Conservation (phyloP, 2,888 invertebrate genomes). For the Fragum fragum region DNA sequence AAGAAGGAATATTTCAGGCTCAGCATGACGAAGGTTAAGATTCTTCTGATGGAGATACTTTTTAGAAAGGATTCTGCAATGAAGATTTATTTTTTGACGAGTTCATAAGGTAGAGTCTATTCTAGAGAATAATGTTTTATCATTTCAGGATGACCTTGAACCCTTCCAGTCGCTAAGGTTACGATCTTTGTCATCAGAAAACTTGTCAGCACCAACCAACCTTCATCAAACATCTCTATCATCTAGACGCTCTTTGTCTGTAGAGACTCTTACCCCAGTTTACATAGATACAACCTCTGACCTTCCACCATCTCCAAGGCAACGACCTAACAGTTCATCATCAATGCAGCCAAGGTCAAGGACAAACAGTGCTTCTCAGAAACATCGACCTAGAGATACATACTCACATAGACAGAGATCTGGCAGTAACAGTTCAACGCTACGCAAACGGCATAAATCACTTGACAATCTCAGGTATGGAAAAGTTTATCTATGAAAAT, state of each 20-base stretch:
- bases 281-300: constrained; percentile 61
- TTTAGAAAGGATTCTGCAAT: too few relatives aligned
- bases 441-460: constrained; percentile 49
- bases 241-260: constrained; percentile 54
- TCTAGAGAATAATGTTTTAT: too few relatives aligned
- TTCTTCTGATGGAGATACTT: too few relatives aligned
- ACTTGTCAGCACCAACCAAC: constrained; percentile 44
- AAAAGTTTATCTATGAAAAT: too few relatives aligned
- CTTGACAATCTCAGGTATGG: constrained; percentile 57
- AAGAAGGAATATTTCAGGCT: too few relatives aligned
- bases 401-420: constrained; percentile 54
- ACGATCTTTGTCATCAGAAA: constrained; percentile 48
- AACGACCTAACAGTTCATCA: constrained; percentile 22
- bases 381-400: constrained; percentile 29
- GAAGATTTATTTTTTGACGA: too few relatives aligned
- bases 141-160: constrained; percentile 26
- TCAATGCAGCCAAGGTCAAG: constrained; percentile 35
- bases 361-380: constrained; percentile 27
- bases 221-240: constrained; percentile 50
- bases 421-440: constrained; percentile 48
- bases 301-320: constrained; percentile 45
- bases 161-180: constrained; percentile 23
- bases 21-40: too few relatives aligned
- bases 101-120: too few relatives aligned
- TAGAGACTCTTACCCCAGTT: constrained; percentile 59